A percentile compares a stretch with the other conserved stretches of the same genome.
Conservation (phyloP, 1,140 invertebrate species). For the Pseudomyrmex flavicornis region DNA sequence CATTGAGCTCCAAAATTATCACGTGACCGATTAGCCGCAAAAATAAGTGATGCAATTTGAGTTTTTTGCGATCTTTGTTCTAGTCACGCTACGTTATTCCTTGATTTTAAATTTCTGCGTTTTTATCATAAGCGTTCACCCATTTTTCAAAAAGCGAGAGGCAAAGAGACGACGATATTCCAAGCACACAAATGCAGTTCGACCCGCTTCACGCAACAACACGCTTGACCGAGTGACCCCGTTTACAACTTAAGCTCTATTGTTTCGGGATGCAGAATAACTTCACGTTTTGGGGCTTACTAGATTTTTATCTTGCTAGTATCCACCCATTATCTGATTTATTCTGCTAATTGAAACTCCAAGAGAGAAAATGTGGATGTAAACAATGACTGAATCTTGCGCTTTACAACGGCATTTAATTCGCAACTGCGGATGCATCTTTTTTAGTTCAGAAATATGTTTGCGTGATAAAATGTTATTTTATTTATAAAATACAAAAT, state of each 20-base stretch:
- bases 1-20: not conserved
- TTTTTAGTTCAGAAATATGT: not conserved
- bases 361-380: too few relatives aligned
- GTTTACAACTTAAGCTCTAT: constrained; percentile 14
- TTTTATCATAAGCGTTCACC: constrained; percentile 8
- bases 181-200: constrained; percentile 1
- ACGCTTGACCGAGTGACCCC: constrained; percentile 48
- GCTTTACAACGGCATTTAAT: not conserved
- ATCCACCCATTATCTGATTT: not conserved
- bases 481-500: constrained; percentile 35
- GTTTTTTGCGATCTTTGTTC: not conserved
- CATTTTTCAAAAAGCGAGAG: constrained; percentile 23
- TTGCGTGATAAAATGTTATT: constrained; percentile 4
- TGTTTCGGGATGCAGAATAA: constrained; percentile 14
- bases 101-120: not conserved
- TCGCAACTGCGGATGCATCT: not conserved
- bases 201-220: constrained; percentile 45
- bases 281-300: constrained; percentile 8
- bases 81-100: constrained; percentile 10
- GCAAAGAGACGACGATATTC: constrained; percentile 7
- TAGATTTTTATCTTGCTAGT: not conserved
- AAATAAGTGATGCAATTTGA: not conserved
- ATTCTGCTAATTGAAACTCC: too few relatives aligned
- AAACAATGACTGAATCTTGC: not conserved
- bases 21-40: not conserved